Percentiles rank a stretch among this genome's conserved stretches.
Conservation (phyloP, 2,888 invertebrate species). For the Andrena fulva region DNA sequence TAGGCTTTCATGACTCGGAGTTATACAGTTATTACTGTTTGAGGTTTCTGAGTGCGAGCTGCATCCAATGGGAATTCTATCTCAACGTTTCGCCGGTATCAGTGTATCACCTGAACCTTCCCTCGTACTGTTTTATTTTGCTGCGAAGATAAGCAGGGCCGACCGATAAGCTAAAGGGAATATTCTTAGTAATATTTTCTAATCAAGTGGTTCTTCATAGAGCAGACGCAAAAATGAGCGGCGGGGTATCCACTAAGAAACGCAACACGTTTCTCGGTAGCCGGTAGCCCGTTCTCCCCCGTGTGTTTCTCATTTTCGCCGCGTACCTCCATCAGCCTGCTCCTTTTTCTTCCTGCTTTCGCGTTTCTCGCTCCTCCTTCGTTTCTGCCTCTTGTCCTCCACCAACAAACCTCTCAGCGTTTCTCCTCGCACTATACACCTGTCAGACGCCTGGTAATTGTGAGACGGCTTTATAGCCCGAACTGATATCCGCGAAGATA, state of each 20-base stretch:
- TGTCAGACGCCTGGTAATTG: constrained; percentile 72
- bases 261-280: constrained; percentile 24
- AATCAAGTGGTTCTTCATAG: neutral
- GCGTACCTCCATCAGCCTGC: constrained; percentile 43
- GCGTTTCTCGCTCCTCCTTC: constrained; percentile 54
- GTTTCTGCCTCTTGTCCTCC: constrained; percentile 56
- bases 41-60: too few relatives aligned
- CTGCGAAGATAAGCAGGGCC: too few relatives aligned
- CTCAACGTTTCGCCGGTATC: too few relatives aligned
- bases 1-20: too few relatives aligned
- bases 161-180: neutral
- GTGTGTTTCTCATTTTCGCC: constrained; percentile 48
- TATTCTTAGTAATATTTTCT: neutral
- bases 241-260: constrained; percentile 4
- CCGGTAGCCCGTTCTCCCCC: neutral
- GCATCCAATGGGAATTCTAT: too few relatives aligned
- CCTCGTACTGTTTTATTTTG: too few relatives aligned
- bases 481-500: constrained; percentile 69
- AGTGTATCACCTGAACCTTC: too few relatives aligned
- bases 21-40: too few relatives aligned
- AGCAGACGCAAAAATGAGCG: neutral
- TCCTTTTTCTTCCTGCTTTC: constrained; percentile 27
- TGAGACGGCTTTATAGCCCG: constrained; percentile 70
- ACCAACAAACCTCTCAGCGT: constrained; percentile 70
- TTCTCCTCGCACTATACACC: constrained; percentile 69